Percentiles rank a stretch among this genome's conserved stretches.
phyloP scores from a whole-genome alignment of 2,113 vertebrate genomes.

The Tor tambroides region DNA sequence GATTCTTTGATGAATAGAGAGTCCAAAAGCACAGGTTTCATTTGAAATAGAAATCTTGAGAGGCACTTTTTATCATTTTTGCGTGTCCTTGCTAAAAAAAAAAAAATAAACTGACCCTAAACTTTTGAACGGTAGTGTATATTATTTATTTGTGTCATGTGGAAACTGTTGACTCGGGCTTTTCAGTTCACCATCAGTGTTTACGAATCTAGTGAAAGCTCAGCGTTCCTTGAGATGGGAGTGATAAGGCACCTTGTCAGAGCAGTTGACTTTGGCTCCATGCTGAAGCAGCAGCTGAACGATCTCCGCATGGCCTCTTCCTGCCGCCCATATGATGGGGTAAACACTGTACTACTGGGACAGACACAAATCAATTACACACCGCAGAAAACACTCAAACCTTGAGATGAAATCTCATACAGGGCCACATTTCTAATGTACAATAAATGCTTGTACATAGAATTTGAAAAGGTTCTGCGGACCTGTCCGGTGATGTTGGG shows the following conservation, averaged over 20 bases:
- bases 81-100: too few species aligned
- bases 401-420: not conserved
- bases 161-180: conserved; percentile 11
- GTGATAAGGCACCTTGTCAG: conserved; percentile 86
- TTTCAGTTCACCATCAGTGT: conserved; percentile 10
- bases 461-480: conserved; percentile 42
- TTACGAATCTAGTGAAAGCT: not conserved
- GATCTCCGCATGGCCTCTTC: conserved; percentile 91
- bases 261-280: conserved; percentile 97
- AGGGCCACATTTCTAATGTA: not conserved
- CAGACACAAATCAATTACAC: conserved; percentile 33
- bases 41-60: too few species aligned
- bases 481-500: conserved; percentile 97
- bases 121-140: not conserved
- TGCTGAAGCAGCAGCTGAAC: conserved; percentile 88
- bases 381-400: not conserved
- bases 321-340: conserved; percentile 76
- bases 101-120: not conserved
- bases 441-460: not conserved
- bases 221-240: conserved; percentile 47
- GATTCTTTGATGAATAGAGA: too few species aligned
- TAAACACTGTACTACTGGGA: conserved; percentile 94
- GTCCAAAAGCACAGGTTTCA: too few species aligned
- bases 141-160: not conserved
- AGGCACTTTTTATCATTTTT: too few species aligned